phyloP scores from a whole-genome alignment of 2,113 vertebrate genomes.

The Forbesichthys papilliferus region DNA sequence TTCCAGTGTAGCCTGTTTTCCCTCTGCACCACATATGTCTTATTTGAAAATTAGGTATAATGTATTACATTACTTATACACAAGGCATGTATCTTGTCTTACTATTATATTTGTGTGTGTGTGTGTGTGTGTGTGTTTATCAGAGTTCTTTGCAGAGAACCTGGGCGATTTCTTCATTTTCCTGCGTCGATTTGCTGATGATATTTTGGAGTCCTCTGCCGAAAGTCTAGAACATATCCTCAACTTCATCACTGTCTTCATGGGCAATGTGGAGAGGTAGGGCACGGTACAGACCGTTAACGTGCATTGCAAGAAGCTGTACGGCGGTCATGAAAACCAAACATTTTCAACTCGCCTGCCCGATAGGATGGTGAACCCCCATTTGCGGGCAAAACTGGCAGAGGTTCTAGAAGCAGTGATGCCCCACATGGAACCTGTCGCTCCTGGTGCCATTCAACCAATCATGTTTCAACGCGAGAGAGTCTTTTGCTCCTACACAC shows the following conservation, averaged over 20 bases:
- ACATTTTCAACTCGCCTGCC: background rate
- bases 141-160: constrained; percentile 98
- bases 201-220: constrained; percentile 88
- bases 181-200: constrained; percentile 92
- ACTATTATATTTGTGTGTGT: background rate
- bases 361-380: constrained; percentile 96
- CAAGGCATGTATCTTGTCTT: background rate
- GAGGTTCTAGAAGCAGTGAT: constrained; percentile 97
- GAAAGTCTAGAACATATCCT: constrained; percentile 91
- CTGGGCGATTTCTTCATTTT: constrained; percentile 97
- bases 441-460: constrained; percentile 78
- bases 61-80: constrained; percentile 7
- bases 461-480: constrained; percentile 90
- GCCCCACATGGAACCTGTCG: constrained; percentile 89
- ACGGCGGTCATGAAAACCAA: background rate
- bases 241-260: constrained; percentile 93
- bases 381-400: constrained; percentile 93
- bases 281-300: background rate
- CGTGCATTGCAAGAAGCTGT: background rate
- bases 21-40: background rate
- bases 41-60: no score
- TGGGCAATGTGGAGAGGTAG: constrained; percentile 92
- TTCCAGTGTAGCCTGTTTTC: background rate
- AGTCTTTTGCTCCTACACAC: constrained; percentile 88
- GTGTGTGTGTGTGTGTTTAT: constrained; percentile 26